phyloP scores from a whole-genome alignment of 2,797 vertebrate species.

The Catharus ustulatus region DNA sequence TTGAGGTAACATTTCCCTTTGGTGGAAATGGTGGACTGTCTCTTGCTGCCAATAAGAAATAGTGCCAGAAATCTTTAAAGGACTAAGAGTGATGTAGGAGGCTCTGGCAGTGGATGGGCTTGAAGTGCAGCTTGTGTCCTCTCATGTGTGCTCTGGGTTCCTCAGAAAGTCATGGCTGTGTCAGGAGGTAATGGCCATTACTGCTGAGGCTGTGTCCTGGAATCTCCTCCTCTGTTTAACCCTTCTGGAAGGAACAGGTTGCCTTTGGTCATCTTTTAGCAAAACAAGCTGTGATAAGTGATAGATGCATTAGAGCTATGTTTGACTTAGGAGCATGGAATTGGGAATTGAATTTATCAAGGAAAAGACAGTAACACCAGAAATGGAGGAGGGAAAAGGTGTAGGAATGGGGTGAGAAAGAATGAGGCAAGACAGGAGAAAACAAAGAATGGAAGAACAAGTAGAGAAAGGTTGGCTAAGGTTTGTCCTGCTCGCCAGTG shows the following conservation, averaged over 20 bases:
- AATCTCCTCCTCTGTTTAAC: neutral
- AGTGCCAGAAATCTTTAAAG: neutral
- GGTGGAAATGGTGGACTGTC: neutral
- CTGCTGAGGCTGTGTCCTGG: neutral
- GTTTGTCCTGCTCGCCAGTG: neutral
- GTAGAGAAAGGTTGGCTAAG: neutral
- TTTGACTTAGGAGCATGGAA: fast-evolving
- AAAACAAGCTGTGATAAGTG: neutral
- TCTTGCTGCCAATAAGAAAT: fast-evolving
- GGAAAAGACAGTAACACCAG: neutral
- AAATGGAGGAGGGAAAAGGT: neutral
- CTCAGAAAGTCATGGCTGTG: neutral
- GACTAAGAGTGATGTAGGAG: fast-evolving
- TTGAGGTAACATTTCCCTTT: neutral
- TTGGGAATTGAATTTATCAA: neutral
- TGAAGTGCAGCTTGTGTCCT: neutral
- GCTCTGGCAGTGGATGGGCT: neutral
- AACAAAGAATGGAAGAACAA: fast-evolving
- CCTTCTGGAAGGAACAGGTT: neutral
- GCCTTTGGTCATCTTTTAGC: fast-evolving
- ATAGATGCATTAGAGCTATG: fast-evolving
- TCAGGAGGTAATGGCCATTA: neutral
- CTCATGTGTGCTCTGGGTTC: neutral
- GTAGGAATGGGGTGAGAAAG: neutral
- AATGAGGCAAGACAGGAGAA: neutral